A percentile compares a stretch with the other conserved stretches of the same genome.
Conservation (phyloP, 1,140 invertebrate species). For the Lepidurus couesii region DNA sequence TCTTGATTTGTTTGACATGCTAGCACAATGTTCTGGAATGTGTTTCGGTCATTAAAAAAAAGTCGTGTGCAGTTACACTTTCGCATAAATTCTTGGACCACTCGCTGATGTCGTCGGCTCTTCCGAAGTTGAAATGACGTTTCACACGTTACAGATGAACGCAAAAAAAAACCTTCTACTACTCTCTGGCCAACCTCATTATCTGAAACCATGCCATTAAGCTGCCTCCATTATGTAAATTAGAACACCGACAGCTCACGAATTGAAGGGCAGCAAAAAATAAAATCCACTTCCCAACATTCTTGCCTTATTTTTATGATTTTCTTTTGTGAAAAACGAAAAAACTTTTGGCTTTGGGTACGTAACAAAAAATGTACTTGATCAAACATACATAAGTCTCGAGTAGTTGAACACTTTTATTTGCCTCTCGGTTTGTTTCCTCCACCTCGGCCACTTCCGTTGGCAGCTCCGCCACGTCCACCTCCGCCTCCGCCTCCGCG, state of each 20-base stretch:
- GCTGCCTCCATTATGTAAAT: constrained; percentile 8
- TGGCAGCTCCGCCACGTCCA: background rate
- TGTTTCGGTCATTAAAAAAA: background rate
- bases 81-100: background rate
- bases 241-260: background rate
- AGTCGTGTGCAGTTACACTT: background rate
- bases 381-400: background rate
- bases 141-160: background rate
- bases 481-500: background rate
- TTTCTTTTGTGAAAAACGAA: no score
- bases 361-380: no score
- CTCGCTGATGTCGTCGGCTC: no score
- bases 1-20: background rate
- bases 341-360: no score
- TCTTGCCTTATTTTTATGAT: no score
- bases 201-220: background rate
- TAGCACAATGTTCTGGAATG: background rate
- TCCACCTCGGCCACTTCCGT: background rate
- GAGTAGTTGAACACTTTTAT: background rate
- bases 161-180: background rate
- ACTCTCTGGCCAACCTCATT: background rate
- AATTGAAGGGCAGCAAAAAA: background rate
- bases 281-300: background rate
- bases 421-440: background rate
- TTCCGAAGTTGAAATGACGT: background rate